Percentiles rank a stretch among this genome's conserved stretches.
phyloP scores from a whole-genome alignment of 2,888 invertebrate genomes.

The Pyrochroa serraticornis region DNA sequence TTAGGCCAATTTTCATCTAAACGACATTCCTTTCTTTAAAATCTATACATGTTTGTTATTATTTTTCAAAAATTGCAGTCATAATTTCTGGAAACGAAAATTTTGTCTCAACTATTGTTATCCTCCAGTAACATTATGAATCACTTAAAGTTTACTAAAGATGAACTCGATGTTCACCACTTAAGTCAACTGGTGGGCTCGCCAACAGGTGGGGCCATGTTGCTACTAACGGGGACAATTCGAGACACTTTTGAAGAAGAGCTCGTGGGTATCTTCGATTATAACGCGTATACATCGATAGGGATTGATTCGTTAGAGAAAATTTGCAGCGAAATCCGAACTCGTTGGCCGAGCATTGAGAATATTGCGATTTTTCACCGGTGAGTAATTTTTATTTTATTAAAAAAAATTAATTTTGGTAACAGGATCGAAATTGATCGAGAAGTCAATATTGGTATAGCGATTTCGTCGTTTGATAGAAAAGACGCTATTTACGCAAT shows the following conservation, averaged over 20 bases:
- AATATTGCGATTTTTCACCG: conserved; percentile 89
- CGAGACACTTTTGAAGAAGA: conserved; percentile 83
- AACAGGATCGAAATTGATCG: conserved; percentile 79
- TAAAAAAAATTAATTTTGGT: conserved; percentile 29
- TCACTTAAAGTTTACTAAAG: conserved; percentile 69
- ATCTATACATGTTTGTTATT: too few species aligned
- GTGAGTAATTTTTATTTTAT: conserved; percentile 54
- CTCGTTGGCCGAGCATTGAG: conserved; percentile 75
- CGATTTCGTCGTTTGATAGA: conserved; percentile 87
- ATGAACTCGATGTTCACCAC: conserved; percentile 70
- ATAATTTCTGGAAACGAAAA: too few species aligned
- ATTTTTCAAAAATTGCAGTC: too few species aligned
- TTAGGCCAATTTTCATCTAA: too few species aligned
- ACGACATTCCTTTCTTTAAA: too few species aligned
- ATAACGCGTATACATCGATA: conserved; percentile 94
- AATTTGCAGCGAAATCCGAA: conserved; percentile 76
- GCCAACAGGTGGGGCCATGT: conserved; percentile 84
- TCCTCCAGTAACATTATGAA: too few species aligned
- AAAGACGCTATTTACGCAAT: conserved; percentile 82
- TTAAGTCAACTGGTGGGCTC: conserved; percentile 71
- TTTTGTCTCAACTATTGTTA: too few species aligned
- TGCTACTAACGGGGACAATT: conserved; percentile 88
- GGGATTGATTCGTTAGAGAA: conserved; percentile 80
- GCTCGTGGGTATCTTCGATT: conserved; percentile 85
- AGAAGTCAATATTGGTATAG: conserved; percentile 90